Percentiles rank a stretch among this genome's conserved stretches.
Conservation (phyloP, 1,140 invertebrate genomes). For the Drosophila nigromelanica region DNA sequence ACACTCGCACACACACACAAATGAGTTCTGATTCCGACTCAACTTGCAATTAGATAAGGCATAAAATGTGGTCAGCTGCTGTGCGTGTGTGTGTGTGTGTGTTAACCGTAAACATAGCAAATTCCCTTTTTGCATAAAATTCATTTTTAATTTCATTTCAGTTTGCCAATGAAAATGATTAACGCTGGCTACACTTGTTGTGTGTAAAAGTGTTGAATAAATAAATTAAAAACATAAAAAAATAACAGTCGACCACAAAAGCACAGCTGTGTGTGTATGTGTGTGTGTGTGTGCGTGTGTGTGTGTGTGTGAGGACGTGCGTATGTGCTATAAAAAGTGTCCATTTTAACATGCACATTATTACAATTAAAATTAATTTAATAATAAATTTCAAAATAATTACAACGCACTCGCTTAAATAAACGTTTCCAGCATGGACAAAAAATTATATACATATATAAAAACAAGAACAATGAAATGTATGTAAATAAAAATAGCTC, state of each 20-base stretch:
- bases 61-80: conserved; percentile 62
- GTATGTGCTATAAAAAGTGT: conserved; percentile 19
- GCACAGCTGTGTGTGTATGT: conserved; percentile 19
- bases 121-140: conserved; percentile 62
- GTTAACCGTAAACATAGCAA: conserved; percentile 43
- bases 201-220: conserved; percentile 64
- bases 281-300: background rate
- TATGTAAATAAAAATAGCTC: conserved; percentile 23
- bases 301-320: background rate
- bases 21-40: conserved; percentile 53
- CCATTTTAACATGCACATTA: conserved; percentile 79
- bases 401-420: conserved; percentile 82
- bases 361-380: conserved; percentile 84
- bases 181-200: conserved; percentile 55
- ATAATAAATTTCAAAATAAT: conserved; percentile 84
- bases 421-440: conserved; percentile 36
- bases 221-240: conserved; percentile 81
- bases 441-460: background rate
- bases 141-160: conserved; percentile 76
- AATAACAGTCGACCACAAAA: conserved; percentile 34
- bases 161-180: conserved; percentile 72
- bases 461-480: conserved; percentile 13
- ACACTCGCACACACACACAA: conserved; percentile 21
- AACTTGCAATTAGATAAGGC: conserved; percentile 63
- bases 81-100: conserved; percentile 26